These are phyloP conservation scores for Pristionchus mayeri DNA, from an alignment of 2,888 invertebrate species.

Conservation along the genomic window DNA sequence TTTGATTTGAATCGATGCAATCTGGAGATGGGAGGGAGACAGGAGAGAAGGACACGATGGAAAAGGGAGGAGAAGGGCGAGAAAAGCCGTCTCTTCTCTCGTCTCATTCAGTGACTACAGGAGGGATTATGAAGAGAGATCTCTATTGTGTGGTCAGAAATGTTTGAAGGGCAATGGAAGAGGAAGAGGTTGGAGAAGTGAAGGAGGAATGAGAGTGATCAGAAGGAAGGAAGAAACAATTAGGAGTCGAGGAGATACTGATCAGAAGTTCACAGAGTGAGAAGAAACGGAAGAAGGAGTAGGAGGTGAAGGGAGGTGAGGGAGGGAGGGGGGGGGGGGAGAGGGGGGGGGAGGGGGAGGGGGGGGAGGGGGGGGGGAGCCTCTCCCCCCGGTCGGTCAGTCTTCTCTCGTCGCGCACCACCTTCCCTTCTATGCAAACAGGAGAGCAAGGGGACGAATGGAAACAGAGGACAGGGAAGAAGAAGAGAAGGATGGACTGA, in stretches of 20 bases:
- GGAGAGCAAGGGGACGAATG: constrained; percentile 36
- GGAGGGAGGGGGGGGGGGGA: background rate
- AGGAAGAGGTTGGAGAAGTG: constrained; percentile 18
- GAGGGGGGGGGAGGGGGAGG: background rate
- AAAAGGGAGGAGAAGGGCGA: constrained; percentile 24
- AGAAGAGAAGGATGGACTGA: constrained; percentile 13
- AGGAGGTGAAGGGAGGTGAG: background rate
- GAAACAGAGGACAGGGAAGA: constrained; percentile 2
- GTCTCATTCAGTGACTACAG: constrained; percentile 45
- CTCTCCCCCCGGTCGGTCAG: constrained; percentile 24
- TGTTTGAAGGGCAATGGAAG: constrained; percentile 32
- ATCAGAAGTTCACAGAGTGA: background rate
- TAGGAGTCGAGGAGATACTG: too few relatives aligned
- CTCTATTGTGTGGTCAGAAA: constrained; percentile 43
- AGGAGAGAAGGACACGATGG: constrained; percentile 22
- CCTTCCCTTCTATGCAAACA: constrained; percentile 47
- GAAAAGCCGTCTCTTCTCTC: constrained; percentile 37
- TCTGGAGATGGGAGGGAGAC: constrained; percentile 7
- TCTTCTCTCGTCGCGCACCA: constrained; percentile 9
- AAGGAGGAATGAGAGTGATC: background rate
- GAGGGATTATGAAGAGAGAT: constrained; percentile 40
- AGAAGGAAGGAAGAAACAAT: background rate
- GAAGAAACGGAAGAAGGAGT: constrained; percentile 7
- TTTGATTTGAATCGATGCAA: constrained; percentile 36
- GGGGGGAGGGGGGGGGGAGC: background rate